Evolutionary conservation across 1,140 invertebrate species (phyloP), one percentile per base, ranked within the genome.

Genomic region (Plutomurus gul): DNA sequence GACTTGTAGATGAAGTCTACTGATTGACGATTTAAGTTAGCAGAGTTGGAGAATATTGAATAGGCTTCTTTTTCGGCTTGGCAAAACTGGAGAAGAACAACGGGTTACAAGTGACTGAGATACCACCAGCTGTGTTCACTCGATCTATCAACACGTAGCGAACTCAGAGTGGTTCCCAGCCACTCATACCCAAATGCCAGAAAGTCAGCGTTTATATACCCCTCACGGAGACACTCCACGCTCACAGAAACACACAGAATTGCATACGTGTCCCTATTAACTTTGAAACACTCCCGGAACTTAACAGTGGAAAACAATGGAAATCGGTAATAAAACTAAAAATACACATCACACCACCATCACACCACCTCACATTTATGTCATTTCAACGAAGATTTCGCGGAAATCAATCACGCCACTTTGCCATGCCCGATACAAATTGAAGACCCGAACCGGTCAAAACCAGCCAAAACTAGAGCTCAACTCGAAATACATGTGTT

Each of bases 41-140:
- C 13, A 7, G 20, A 22, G 49, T 27, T 56, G 18, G 22, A 13
- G 43, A 39, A n/a, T 37, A 16, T 8, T 37, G 30, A 18, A 16
- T 39, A 37, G 56, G 56, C 0, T 10, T 18, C 7, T 39, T 40
- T n/a, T 43, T 8, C 8, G 65, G n/a, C 18, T 71, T 40, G 72
- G 43, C 37, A n/a, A 27, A 16, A 40, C n/a, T 40, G 70, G 36
- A 40, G 40, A 43, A 43, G 40, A 70, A 27, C 20, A 70, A 27
- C 20, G 74, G 60, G 81, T 65, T 84, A 78, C 77, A 87, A 86
- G 87, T 87, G 88, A 94, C 93, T 95, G 94, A 95, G 95, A 95
- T 95, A 96, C 95, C 95, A 96, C 95, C 94, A 96, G 94, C 94
- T 96, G 95, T 96, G 95, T 96, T 96, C 95, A 96, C 94, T 92